phyloP scores from a whole-genome alignment of 1,140 invertebrate species.

The Pissodes strobi region DNA sequence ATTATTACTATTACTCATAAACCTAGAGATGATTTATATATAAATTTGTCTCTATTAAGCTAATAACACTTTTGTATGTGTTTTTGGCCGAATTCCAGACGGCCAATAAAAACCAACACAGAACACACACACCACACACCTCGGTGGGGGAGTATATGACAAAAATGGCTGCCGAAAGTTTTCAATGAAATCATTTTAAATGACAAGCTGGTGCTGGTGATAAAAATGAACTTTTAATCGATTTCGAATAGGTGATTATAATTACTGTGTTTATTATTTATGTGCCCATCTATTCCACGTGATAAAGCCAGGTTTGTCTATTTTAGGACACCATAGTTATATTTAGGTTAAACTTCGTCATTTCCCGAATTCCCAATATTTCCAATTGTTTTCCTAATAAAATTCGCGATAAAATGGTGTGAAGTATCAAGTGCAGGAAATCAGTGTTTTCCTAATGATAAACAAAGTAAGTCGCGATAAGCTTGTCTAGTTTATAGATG shows the following conservation, averaged over 20 bases:
- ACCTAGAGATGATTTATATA: too few species aligned
- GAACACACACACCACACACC: not conserved
- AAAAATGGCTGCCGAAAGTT: constrained; percentile 52
- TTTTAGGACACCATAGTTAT: constrained; percentile 33
- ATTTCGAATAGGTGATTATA: constrained; percentile 37
- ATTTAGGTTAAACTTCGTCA: constrained; percentile 53
- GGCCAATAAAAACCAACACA: not conserved
- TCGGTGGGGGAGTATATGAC: constrained; percentile 47
- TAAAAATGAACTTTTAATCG: constrained; percentile 37
- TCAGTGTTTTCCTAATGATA: constrained; percentile 5
- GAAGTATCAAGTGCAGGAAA: constrained; percentile 33
- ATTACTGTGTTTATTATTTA: constrained; percentile 27
- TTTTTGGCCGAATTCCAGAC: constrained; percentile 12
- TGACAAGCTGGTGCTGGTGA: constrained; percentile 38
- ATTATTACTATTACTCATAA: too few species aligned
- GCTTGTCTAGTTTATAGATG: too few species aligned
- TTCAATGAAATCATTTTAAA: constrained; percentile 46
- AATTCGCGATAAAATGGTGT: not conserved
- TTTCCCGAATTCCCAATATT: constrained; percentile 27
- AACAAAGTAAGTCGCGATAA: not conserved
- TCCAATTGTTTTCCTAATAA: constrained; percentile 6
- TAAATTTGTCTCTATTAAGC: too few species aligned
- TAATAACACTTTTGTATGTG: too few species aligned
- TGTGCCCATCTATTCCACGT: not conserved
- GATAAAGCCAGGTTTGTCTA: constrained; percentile 8